Evolutionary conservation across 1,140 invertebrate genomes (phyloP), one percentile per base, ranked within the genome.

Genomic region (Zaprionus davidi): DNA sequence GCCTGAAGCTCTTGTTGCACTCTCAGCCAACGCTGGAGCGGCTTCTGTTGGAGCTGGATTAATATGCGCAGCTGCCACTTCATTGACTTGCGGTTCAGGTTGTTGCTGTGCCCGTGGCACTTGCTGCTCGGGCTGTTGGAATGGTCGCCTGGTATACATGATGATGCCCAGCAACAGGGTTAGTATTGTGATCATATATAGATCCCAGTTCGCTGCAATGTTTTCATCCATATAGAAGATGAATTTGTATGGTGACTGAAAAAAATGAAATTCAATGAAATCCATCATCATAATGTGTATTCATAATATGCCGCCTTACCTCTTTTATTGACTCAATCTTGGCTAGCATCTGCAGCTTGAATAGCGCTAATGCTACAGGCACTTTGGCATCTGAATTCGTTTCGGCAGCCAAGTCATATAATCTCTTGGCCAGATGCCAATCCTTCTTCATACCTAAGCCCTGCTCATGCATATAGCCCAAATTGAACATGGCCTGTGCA

Each of bases 391-490:
- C 99, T 1, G 96, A 94, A 93, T 96, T 98, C 1, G 98, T 97
- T 92, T 99, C 98, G 0, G 98, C 98, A 1, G 99, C 99, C 91
- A 97, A 95, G 94, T 99, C 99, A 93, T 99, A 99, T 92, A 98
- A 99, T 53, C 99, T 94, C 93, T 97, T 97, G 3, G 96, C 96
- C 36, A 97, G 93, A 93, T 97, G 96, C 79, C 96, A 95, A 93
- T 97, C 96, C 72, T 94, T 94, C 5, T 95, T 94, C 93, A 99
- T 96, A 5, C 99, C 99, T 20, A 99, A 94, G 0, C 99, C 99
- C 85, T 97, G 97, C 93, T 99, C 99, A 93, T 99, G 98, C 99
- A 99, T 99, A 92, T 99, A 99, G 3, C 98, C 99, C 53, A 99
- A 94, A 94, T 99, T 99, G 92, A 99, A 99, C 96, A 99, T 99